Base-by-base conservation (phyloP, 1,140 invertebrate species). In the Drosophila elegans region DNA sequence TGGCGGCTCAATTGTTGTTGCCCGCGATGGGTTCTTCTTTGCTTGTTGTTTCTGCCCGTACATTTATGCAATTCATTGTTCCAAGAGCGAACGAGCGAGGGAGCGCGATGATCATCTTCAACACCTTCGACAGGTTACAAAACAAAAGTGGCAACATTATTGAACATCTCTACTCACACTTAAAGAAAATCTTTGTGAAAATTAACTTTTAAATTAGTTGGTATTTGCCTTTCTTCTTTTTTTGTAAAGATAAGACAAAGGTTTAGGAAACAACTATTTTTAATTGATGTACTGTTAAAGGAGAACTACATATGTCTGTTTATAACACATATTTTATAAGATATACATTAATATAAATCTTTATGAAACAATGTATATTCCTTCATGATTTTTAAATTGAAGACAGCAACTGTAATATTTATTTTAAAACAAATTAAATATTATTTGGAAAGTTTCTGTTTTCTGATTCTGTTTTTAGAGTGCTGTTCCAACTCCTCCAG, bases 61-160 rank as follows among this genome's bases (percentile, higher is more conserved):
- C 80, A 84, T 89, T 89, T 89, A 72, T 84, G 84, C 84, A 89
- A 89, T 68, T 89, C 84, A 89, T 89, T 89, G 80, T 80, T 80
- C 60, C 51, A 67, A 67, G 59, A 42, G 54, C 36, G 55, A 62
- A 45, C 29, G 27, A 48, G 11, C 38, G 41, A 46, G 56, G 55
- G 13, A 42, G 62, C 41, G 68, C 85, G 81, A 90, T 86, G 88
- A 90, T 90, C 86, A 90, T 90, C 88, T 90, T 90, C 88, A 90
- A 90, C 88, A 90, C 88, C 88, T 90, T 69, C 79, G 88, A 90
- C 86, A 90, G 88, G 86, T 90, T 90, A 90, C 86, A 90, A 90
- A 90, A 90, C 86, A 90, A 90, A 90, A 90, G 88, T 90, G 88
- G 86, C 86, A 90, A 90, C 88, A 90, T 90, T 90, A 90, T 90